phyloP scores from a whole-genome alignment of 2,113 vertebrate genomes.

The Xiphophorus couchianus region DNA sequence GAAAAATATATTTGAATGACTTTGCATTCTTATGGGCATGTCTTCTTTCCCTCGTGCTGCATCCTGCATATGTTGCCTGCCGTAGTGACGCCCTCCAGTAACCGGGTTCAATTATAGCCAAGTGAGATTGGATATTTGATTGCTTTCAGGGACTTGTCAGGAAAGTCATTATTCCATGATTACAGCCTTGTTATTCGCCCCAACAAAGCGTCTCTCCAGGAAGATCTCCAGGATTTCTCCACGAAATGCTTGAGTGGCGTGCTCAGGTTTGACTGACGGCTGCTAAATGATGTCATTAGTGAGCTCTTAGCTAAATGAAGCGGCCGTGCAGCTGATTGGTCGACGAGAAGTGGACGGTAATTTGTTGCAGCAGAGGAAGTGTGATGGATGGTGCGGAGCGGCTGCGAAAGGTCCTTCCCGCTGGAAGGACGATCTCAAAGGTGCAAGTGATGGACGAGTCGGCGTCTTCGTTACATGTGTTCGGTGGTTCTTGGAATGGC shows the following conservation, averaged over 20 bases:
- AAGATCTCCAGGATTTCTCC: slow-evolving; percentile 39
- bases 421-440: slow-evolving; percentile 20
- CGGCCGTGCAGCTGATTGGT: slow-evolving; percentile 44
- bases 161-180: slow-evolving; percentile 63
- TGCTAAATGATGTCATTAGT: slow-evolving; percentile 65
- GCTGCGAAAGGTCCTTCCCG: slow-evolving; percentile 29
- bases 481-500: slow-evolving; percentile 29
- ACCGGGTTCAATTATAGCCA: slow-evolving; percentile 24
- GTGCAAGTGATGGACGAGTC: slow-evolving; percentile 8
- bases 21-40: background rate
- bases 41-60: slow-evolving; percentile 1
- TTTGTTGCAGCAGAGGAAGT: slow-evolving; percentile 37
- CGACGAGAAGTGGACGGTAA: slow-evolving; percentile 17
- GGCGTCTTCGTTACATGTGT: slow-evolving; percentile 25
- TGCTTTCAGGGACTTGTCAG: slow-evolving; percentile 50
- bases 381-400: slow-evolving; percentile 43
- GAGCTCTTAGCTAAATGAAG: slow-evolving; percentile 55
- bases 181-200: slow-evolving; percentile 47
- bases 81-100: background rate
- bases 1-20: background rate
- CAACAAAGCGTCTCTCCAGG: slow-evolving; percentile 31
- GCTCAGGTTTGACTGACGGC: slow-evolving; percentile 57
- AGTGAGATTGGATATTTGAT: slow-evolving; percentile 57
- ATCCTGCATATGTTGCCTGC: slow-evolving; percentile 2
- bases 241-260: slow-evolving; percentile 24